Evolutionary conservation across 2,797 vertebrate species (phyloP).

Genomic region (Pangasius djambal): DNA sequence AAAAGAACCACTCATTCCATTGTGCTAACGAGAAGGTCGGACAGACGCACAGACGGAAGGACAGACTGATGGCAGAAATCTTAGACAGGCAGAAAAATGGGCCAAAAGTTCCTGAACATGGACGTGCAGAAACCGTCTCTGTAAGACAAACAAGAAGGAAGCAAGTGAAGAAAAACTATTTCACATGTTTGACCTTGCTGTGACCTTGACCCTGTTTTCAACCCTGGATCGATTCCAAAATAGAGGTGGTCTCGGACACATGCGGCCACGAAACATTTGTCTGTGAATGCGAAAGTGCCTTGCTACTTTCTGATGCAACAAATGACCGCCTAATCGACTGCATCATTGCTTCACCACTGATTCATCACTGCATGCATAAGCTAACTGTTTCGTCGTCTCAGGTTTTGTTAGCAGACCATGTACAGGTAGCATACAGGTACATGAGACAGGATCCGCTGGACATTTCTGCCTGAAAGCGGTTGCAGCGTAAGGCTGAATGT

Average conservation of each 20-base stretch:
- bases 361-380: too few species aligned
- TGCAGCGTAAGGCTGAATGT: not conserved
- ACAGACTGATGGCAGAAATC: too few species aligned
- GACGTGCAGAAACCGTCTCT: not conserved
- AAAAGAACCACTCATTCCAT: too few species aligned
- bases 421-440: not conserved
- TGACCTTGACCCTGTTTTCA: not conserved
- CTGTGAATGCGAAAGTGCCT: not conserved
- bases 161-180: not conserved
- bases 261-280: not conserved
- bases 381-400: not conserved
- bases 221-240: not conserved
- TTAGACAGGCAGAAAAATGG: not conserved
- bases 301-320: not conserved
- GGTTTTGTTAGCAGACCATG: not conserved
- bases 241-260: not conserved
- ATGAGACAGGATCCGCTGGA: not conserved
- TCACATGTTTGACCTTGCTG: not conserved
- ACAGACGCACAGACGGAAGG: too few species aligned
- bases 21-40: too few species aligned
- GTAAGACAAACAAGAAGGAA: not conserved
- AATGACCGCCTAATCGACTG: not conserved
- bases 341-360: not conserved
- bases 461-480: not conserved
- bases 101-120: not conserved